A percentile compares a stretch with the other conserved stretches of the same genome.
Conservation (phyloP, 2,797 vertebrate genomes). For the Sebastes itinus region DNA sequence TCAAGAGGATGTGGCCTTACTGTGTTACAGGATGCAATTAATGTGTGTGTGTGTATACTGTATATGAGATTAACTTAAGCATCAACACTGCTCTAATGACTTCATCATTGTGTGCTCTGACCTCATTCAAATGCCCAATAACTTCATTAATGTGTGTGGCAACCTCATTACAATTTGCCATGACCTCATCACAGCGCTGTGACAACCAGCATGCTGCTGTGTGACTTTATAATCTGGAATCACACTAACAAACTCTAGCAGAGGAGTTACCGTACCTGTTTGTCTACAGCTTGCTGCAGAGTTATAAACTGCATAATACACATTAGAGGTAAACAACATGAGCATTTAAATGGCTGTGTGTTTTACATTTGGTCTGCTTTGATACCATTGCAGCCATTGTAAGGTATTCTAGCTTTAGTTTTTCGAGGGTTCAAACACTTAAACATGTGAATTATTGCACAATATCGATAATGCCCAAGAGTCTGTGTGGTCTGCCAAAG, state of each 20-base stretch:
- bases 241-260: background rate
- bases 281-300: background rate
- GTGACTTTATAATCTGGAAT: background rate
- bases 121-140: constrained; percentile 66
- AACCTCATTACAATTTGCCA: constrained; percentile 64
- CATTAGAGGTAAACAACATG: background rate
- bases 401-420: background rate
- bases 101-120: constrained; percentile 56
- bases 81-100: constrained; percentile 52
- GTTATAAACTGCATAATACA: background rate
- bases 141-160: constrained; percentile 58
- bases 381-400: background rate
- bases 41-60: constrained; percentile 8
- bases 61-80: constrained; percentile 46
- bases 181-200: constrained; percentile 54
- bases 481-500: too few relatives aligned
- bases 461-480: too few relatives aligned
- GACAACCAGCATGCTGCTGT: constrained; percentile 10
- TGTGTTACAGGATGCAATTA: constrained; percentile 52
- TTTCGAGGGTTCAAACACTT: background rate
- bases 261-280: background rate
- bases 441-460: too few relatives aligned
- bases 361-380: background rate
- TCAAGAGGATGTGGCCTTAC: constrained; percentile 43
- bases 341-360: background rate